Conservation (phyloP, 1,140 invertebrate genomes). For the Papilio polyxenes region DNA sequence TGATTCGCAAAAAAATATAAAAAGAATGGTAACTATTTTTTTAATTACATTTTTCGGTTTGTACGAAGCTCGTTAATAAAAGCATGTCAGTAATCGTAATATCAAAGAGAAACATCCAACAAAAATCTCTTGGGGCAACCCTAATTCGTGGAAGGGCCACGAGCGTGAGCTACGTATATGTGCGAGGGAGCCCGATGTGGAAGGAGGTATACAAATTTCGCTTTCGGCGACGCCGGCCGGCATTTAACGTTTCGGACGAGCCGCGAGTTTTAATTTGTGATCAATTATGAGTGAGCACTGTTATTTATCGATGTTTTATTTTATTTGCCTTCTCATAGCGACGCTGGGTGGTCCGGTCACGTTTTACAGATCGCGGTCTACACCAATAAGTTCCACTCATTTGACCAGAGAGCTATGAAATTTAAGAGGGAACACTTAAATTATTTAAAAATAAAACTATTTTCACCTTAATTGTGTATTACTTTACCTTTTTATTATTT, state of each 20-base stretch:
- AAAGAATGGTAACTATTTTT: constrained; percentile 6
- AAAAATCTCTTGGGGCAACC: constrained; percentile 39
- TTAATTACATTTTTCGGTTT: constrained; percentile 2
- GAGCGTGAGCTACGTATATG: constrained; percentile 45
- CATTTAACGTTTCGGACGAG: constrained; percentile 75
- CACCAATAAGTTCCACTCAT: constrained; percentile 74
- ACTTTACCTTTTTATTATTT: too few species aligned
- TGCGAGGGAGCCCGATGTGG: constrained; percentile 39
- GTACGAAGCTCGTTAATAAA: constrained; percentile 34
- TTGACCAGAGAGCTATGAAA: constrained; percentile 64
- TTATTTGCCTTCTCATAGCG: constrained; percentile 74
- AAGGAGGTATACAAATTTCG: constrained; percentile 65
- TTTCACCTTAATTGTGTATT: background rate
- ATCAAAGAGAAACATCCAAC: constrained; percentile 40
- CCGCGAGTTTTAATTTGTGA: constrained; percentile 79
- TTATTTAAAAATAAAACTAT: background rate
- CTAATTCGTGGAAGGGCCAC: constrained; percentile 42
- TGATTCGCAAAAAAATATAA: constrained; percentile 7
- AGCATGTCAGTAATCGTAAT: constrained; percentile 32
- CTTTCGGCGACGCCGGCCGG: constrained; percentile 68
- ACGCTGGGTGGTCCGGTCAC: constrained; percentile 77
- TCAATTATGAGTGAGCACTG: constrained; percentile 79
- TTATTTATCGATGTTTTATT: constrained; percentile 80
- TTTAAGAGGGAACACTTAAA: constrained; percentile 34
- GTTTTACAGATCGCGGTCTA: constrained; percentile 67